phyloP scores from a whole-genome alignment of 2,888 invertebrate genomes.

The Pycnomerus fuliginosus region DNA sequence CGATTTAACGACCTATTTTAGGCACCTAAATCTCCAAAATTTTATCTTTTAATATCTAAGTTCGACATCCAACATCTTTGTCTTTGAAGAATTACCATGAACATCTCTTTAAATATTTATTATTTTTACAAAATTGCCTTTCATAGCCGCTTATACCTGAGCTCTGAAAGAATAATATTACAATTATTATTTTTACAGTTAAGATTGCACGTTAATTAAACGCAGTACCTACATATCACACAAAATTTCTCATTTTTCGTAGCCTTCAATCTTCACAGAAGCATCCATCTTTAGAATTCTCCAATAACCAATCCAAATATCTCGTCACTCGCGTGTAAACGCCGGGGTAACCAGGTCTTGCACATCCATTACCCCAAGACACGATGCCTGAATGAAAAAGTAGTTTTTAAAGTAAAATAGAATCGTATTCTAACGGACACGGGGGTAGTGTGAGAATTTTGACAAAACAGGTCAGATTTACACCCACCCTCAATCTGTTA shows the following conservation, averaged over 20 bases:
- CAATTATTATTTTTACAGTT: background rate
- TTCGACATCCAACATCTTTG: too few species aligned
- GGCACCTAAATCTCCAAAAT: too few species aligned
- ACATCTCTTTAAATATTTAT: background rate
- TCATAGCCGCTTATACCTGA: too few species aligned
- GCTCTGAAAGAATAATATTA: too few species aligned
- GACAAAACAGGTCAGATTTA: too few species aligned
- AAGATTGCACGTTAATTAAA: slow-evolving; percentile 4
- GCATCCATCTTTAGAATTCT: slow-evolving; percentile 78
- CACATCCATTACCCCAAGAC: slow-evolving; percentile 90
- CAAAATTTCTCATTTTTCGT: slow-evolving; percentile 3
- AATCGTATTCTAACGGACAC: too few species aligned
- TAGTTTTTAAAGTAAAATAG: too few species aligned
- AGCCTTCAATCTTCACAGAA: slow-evolving; percentile 66
- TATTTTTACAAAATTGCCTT: background rate
- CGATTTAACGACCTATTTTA: too few species aligned
- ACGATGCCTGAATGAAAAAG: slow-evolving; percentile 76
- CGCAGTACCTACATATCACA: slow-evolving; percentile 18
- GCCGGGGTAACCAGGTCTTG: slow-evolving; percentile 79
- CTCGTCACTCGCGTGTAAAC: slow-evolving; percentile 83
- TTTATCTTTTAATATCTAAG: too few species aligned
- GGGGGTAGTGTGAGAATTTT: too few species aligned
- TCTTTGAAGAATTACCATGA: too few species aligned
- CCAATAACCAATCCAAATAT: slow-evolving; percentile 78
- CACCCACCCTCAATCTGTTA: too few species aligned